Conservation (phyloP, 2,797 vertebrate species). For the Garrulus glandarius region DNA sequence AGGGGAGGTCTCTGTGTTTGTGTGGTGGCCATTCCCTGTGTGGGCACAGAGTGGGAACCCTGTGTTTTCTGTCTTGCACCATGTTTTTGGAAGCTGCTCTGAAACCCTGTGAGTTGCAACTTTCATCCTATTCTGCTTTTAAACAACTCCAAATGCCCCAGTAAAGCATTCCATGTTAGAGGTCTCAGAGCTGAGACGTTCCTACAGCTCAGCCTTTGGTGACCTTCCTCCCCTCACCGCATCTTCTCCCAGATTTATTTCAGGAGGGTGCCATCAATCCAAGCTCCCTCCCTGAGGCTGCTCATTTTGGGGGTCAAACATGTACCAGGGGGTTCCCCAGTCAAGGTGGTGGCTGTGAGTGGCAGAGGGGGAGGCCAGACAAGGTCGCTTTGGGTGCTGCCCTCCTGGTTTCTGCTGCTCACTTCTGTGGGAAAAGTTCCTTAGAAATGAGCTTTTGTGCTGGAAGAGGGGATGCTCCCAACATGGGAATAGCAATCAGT, state of each 20-base stretch:
- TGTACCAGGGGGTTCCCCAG: fast-evolving
- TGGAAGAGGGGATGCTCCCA: background rate
- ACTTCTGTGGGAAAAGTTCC: background rate
- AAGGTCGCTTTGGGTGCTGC: background rate
- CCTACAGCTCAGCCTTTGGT: background rate
- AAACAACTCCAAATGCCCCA: background rate
- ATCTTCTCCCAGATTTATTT: background rate
- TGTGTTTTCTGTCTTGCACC: background rate
- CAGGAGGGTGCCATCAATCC: background rate
- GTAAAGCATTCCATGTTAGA: background rate
- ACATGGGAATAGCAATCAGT: background rate
- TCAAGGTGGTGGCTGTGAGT: background rate
- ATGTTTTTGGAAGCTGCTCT: background rate
- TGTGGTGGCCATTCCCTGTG: fast-evolving
- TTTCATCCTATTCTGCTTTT: background rate
- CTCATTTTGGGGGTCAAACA: background rate
- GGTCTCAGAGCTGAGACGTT: background rate
- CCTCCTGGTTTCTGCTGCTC: background rate
- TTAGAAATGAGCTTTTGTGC: background rate
- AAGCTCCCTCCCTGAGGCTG: background rate
- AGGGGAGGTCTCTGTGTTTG: background rate
- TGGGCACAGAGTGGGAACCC: background rate
- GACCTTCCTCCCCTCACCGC: background rate
- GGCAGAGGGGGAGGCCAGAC: background rate
- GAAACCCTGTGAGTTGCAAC: background rate